Base-by-base conservation (phyloP, 1,140 invertebrate genomes). In the Caenorhabditis latens region DNA sequence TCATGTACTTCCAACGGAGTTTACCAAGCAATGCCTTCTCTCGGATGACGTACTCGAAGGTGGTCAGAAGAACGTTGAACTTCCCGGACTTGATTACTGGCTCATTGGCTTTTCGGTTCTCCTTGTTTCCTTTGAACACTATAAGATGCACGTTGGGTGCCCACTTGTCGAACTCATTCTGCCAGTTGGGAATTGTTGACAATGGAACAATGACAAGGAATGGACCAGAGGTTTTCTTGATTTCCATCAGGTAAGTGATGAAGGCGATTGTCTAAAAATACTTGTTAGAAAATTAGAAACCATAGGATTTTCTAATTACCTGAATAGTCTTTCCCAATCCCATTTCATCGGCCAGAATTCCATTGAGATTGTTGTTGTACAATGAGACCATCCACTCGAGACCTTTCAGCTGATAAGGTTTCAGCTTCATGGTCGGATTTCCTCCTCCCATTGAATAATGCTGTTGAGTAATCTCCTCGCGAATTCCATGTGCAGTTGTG, bases 151-250 rank as follows among this genome's bases (percentile, higher is more conserved):
- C 98, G 79, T 96, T 96, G 2, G 98, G 98, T 93, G 97, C 99
- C 98, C 98, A 99, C 93, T 99, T 99, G 93, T 99, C 99, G 90
- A 98, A 97, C 93, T 99, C 98, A 96, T 99, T 98, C 94, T 99
- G 98, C 98, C 98, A 99, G 94, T 99, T 99, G 53, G 99, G 94
- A 96, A 99, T 98, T 16, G 99, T 98, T 91, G 97, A 99, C 13
- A 98, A 99, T 82, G 98, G 98, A 88, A 99, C 98, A 87, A 99
- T 96, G 89, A 99, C 97, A 9, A 99, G 94, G 95, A 99, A 98
- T 71, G 98, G 98, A 32, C 98, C 98, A 98, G 98, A 99, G 92
- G 95, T 94, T 86, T 95, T 95, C 93, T 96, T 96, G 91, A 99
- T 97, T 92, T 96, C 97, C 24, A 98, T 98, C 53, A 99, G 94